Base-by-base conservation (phyloP, 2,888 invertebrate genomes). In the Agrochola circellaris region DNA sequence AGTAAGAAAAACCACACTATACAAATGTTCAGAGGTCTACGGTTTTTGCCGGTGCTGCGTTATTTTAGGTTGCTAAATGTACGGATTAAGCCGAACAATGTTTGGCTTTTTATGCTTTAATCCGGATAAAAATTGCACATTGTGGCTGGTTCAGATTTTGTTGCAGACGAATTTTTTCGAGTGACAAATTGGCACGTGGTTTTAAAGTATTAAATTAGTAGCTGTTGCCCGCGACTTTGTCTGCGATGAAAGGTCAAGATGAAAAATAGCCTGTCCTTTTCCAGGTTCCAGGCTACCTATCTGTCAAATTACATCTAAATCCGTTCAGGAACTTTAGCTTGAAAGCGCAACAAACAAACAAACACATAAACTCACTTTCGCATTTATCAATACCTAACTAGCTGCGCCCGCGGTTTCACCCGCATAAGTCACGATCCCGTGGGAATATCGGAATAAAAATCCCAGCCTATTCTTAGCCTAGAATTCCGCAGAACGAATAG, bases 91-190 rank as follows among this genome's bases (percentile, higher is more conserved):
- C 60, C 23, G 26, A 26, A 83, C 68, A 68, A 64, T 64, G 70
- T 82, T 72, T 68, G 67, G 64, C 67, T 72, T 81, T 77, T 78
- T 78, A 68, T 51, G 30, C 64, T 72, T 71, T 54, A 54, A 71
- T 60, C 83, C 61, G 54, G 45, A 67, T 78, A 78, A 56, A 81
- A 73, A 81, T 83, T 69, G 60, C 72, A 65, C 64, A 76, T 15
- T 83, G 60, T 42, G 64, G 72, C 60, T 42, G 13, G 54, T 42
- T 38, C 62, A 56, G 60, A 60, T 60, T 71, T 48, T 66, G 42
- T 72, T 45, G 34, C 54, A 60, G 42, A 26, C 30, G 26, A 51
- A 15, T 51, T 64, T 72, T 65, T 76, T 17, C 26, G 17, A 38
- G n/a, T 62, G 54, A 56, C 54, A 66, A 73, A 80, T 73, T 48